These are phyloP conservation scores for Sarcophaga subvicina DNA, from an alignment of 2,888 invertebrate genomes.

Conservation along the genomic window DNA sequence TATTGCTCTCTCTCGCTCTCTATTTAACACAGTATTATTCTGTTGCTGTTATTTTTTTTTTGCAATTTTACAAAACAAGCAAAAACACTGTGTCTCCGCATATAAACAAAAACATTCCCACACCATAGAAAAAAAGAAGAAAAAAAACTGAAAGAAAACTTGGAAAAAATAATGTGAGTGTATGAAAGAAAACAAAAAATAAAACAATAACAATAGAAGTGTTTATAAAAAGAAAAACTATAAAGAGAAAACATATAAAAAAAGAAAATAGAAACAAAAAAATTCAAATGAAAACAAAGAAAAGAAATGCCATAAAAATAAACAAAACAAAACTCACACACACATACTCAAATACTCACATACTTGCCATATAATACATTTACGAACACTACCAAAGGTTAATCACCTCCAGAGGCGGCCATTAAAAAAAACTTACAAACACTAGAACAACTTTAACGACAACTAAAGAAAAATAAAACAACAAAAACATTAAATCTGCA, in stretches of 20 bases:
- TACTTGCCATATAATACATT: conserved; percentile 35
- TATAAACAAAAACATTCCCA: not conserved
- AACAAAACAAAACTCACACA: not conserved
- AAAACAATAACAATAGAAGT: not conserved
- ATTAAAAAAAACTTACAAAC: conserved; percentile 25
- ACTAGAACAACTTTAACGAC: not conserved
- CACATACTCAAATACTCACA: conserved; percentile 27
- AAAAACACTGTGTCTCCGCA: not conserved
- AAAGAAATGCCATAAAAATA: conserved; percentile 34
- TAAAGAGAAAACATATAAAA: conserved; percentile 7
- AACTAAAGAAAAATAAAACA: not conserved
- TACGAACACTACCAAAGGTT: conserved; percentile 49
- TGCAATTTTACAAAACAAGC: conserved; percentile 21
- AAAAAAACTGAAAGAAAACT: not conserved
- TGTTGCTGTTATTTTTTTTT: not conserved
- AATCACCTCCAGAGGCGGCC: conserved; percentile 57
- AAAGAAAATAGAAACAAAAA: conserved; percentile 4
- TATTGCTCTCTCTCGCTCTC: too few relatives aligned
- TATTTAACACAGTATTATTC: not conserved
- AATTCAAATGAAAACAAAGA: not conserved
- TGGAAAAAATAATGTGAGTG: not conserved
- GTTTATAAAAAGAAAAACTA: not conserved
- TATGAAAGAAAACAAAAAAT: not conserved
- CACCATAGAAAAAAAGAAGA: not conserved
- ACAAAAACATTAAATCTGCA: conserved; percentile 16